Base-by-base conservation (phyloP, 2,888 invertebrate species). In the Theodoxus fluviatilis region DNA sequence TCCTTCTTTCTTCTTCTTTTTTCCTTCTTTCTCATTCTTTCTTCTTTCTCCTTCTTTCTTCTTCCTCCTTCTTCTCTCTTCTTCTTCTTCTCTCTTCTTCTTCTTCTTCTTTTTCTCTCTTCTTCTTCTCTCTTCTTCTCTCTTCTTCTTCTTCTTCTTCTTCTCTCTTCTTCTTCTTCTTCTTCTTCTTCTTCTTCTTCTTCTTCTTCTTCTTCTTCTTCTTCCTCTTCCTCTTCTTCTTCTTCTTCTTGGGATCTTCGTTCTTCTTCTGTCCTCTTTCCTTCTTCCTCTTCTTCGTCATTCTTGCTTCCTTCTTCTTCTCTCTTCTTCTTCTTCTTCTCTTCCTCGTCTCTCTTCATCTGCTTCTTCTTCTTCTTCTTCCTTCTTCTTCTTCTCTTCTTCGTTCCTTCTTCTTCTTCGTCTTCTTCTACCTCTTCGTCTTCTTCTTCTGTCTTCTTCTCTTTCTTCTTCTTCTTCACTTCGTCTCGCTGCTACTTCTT, bases 381-480 rank as follows among this genome's bases (percentile, higher is more conserved):
- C 61, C 31, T 68, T n/a, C 61, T 61, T 68, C 33, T 61, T 43
- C 61, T 31, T 63, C 64, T 25, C n/a, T 47, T 37, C 49, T 15
- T 49, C 47, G 33, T n/a, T 33, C 33, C 35, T 4, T 59, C 4
- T 59, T 6, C 57, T 28, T 37, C 38, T 57, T 25, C 22, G 4
- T 57, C 57, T 59, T 25, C 4, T n/a, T 59, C 59, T 59, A 4
- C 15, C 57, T 57, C 15, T 25, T 33, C 33, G 6, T 25, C 57
- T 57, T 3, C 33, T 28, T 25, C 18, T 2, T 35, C 59, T 59
- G 35, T 59, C 59, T 15, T 37, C 22, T 25, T 59, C 59, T 33
- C 59, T 59, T n/a, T 33, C 33, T 33, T 37, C 37, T 37, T 33
- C 35, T 33, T 1, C n/a, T 37, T 33, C 59, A 35, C 33, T 33